Conservation (phyloP, 64 coral and sea anemone genomes). For the Montipora efflorescens region DNA sequence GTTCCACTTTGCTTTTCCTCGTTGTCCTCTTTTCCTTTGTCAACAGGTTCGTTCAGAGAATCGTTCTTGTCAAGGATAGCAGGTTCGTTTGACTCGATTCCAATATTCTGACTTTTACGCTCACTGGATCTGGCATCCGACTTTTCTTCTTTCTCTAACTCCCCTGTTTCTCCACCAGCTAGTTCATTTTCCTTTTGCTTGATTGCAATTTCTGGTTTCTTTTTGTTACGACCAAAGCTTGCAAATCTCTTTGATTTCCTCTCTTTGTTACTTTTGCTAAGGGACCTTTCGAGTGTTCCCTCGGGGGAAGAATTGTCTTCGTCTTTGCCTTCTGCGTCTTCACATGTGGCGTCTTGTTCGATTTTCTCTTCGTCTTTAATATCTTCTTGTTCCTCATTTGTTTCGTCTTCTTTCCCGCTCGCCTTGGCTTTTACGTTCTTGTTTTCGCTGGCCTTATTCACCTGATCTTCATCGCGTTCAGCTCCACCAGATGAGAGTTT, state of each 20-base stretch:
- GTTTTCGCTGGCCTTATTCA: background rate
- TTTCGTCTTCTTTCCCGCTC: background rate
- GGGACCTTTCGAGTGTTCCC: slow-evolving; percentile 3
- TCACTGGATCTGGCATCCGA: background rate
- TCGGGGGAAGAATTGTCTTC: background rate
- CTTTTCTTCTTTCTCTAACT: background rate
- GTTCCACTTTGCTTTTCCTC: background rate
- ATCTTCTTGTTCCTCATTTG: background rate
- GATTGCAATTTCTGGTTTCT: background rate
- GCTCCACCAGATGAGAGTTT: background rate
- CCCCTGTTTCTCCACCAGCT: background rate
- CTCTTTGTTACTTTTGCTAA: slow-evolving; percentile 17
- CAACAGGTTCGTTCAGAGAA: background rate
- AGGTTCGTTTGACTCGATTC: background rate
- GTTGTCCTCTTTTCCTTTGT: background rate
- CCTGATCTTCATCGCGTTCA: background rate
- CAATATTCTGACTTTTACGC: background rate
- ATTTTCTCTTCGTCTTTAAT: background rate
- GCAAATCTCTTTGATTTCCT: slow-evolving; percentile 32
- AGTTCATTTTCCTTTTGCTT: background rate
- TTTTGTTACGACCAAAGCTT: slow-evolving; percentile 25
- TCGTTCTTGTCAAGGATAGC: background rate
- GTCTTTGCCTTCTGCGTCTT: background rate
- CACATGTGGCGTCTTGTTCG: background rate
- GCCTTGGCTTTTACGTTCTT: background rate